phyloP scores from a whole-genome alignment of 2,797 vertebrate species.

The Premnoplex brunnescens region DNA sequence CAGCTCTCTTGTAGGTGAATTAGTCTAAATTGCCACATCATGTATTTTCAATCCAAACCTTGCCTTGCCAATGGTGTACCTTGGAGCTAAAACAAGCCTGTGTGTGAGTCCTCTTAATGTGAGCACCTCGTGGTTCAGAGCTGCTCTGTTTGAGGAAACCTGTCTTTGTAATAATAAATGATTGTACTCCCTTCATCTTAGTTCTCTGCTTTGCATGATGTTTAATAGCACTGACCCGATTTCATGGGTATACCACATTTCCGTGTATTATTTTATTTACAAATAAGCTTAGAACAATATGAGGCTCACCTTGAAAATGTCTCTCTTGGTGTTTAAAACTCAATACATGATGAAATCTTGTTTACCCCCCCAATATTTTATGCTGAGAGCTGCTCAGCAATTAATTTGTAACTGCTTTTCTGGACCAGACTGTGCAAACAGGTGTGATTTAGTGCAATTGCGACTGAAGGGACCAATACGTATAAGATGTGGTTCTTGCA shows the following conservation, averaged over 20 bases:
- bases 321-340: not conserved
- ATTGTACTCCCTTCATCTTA: not conserved
- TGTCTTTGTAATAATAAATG: not conserved
- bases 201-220: not conserved
- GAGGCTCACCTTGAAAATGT: not conserved
- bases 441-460: not conserved
- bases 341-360: not conserved
- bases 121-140: not conserved
- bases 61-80: not conserved
- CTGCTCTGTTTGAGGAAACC: not conserved
- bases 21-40: not conserved
- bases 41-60: not conserved
- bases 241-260: not conserved
- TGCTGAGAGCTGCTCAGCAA: not conserved
- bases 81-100: not conserved
- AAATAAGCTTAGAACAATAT: not conserved
- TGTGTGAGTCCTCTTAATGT: not conserved
- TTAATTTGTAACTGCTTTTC: not conserved
- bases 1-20: not conserved
- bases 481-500: not conserved
- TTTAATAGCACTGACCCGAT: not conserved
- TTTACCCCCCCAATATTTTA: not conserved
- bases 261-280: not conserved
- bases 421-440: not conserved
- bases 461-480: not conserved